phyloP scores from a whole-genome alignment of 2,888 invertebrate genomes.

The Hydriomena furcata region DNA sequence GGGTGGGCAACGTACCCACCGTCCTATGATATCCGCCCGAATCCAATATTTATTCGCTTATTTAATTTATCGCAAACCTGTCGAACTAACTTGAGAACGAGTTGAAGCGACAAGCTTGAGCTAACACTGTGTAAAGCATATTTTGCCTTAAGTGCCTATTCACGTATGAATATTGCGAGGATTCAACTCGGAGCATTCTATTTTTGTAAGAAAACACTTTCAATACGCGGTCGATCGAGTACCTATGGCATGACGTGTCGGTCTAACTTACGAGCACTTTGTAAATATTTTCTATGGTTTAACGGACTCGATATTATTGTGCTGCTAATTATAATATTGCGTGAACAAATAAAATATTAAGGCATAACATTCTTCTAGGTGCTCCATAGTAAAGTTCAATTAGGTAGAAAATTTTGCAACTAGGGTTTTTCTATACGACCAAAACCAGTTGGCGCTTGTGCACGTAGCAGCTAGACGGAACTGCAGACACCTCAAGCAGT shows the following conservation, averaged over 20 bases:
- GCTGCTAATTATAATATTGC: too few relatives aligned
- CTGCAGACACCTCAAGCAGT: too few relatives aligned
- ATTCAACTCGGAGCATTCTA: constrained; percentile 4
- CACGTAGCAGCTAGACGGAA: too few relatives aligned
- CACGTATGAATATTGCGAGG: too few relatives aligned
- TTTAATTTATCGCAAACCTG: constrained; percentile 45
- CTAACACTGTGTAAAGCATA: constrained; percentile 12
- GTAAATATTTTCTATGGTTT: neutral
- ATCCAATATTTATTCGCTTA: constrained; percentile 52
- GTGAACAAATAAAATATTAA: too few relatives aligned
- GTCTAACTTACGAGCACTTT: constrained; percentile 2
- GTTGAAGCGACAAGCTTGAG: constrained; percentile 11
- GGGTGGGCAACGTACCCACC: constrained; percentile 51
- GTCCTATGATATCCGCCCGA: constrained; percentile 54
- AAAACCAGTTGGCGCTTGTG: too few relatives aligned
- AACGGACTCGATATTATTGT: too few relatives aligned
- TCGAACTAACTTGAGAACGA: constrained; percentile 24
- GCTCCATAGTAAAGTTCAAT: too few relatives aligned
- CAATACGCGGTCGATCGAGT: constrained; percentile 9
- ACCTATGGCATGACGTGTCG: neutral
- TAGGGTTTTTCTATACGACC: too few relatives aligned
- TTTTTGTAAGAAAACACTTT: constrained; percentile 7
- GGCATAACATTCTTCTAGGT: too few relatives aligned
- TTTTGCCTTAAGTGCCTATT: neutral
- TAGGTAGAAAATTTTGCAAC: too few relatives aligned